Percentiles rank a stretch among this genome's conserved stretches.
Conservation (phyloP, 2,888 invertebrate species). For the Protonemura montana region DNA sequence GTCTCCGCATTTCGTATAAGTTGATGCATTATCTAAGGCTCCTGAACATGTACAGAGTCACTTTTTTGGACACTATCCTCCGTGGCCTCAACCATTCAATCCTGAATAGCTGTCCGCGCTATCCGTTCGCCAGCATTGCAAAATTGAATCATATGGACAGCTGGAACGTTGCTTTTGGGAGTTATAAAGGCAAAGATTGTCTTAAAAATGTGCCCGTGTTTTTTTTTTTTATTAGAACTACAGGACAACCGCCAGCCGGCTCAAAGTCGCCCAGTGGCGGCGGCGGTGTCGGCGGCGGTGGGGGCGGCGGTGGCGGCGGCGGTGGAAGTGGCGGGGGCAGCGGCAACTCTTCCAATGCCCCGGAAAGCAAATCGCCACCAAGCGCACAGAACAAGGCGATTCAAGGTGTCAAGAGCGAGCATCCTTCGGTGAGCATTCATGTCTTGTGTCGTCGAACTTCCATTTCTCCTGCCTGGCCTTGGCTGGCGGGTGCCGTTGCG, state of each 20-base stretch:
- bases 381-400: slow-evolving; percentile 77
- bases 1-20: too few species aligned
- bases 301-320: slow-evolving; percentile 60
- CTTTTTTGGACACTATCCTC: too few species aligned
- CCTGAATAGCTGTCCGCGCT: too few species aligned
- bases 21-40: too few species aligned
- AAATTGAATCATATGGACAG: not conserved
- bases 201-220: too few species aligned
- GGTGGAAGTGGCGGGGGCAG: slow-evolving; percentile 61
- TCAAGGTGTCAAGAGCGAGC: slow-evolving; percentile 78
- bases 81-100: too few species aligned
- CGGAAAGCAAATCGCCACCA: slow-evolving; percentile 62
- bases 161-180: not conserved
- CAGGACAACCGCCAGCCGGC: slow-evolving; percentile 59
- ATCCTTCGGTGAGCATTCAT: slow-evolving; percentile 73
- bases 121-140: too few species aligned
- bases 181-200: too few species aligned
- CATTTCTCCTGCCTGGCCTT: too few species aligned
- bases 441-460: not conserved
- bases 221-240: slow-evolving; percentile 68
- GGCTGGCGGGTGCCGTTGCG: too few species aligned
- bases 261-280: slow-evolving; percentile 57
- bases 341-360: slow-evolving; percentile 57
- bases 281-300: slow-evolving; percentile 56
- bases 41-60: too few species aligned